Evolutionary conservation across 2,797 vertebrate genomes (phyloP).

Genomic region (Spea hammondii): DNA sequence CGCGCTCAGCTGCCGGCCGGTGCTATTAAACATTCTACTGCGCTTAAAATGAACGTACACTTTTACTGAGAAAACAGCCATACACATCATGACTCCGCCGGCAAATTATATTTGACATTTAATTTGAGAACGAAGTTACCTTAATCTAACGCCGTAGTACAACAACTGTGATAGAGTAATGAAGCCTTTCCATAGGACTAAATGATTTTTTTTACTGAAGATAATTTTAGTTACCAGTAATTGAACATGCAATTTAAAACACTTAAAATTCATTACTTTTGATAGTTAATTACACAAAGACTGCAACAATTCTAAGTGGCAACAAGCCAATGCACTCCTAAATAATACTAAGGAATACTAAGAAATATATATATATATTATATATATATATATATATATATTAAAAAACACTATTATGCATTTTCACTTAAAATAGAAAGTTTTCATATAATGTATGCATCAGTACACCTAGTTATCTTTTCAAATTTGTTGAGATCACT

Average conservation of each 20-base stretch:
- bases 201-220: slow-evolving; percentile 56
- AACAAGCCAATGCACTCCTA: slow-evolving; percentile 58
- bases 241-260: slow-evolving; percentile 65
- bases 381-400: too few relatives aligned
- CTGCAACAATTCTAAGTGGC: slow-evolving; percentile 55
- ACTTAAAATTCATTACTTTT: slow-evolving; percentile 62
- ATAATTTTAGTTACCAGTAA: slow-evolving; percentile 65
- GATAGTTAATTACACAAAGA: slow-evolving; percentile 66
- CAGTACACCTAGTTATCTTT: too few relatives aligned
- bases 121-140: slow-evolving; percentile 68
- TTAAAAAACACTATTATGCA: too few relatives aligned
- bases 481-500: too few relatives aligned
- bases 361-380: too few relatives aligned
- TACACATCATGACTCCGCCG: slow-evolving; percentile 57
- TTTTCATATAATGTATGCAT: too few relatives aligned
- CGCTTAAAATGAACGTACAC: neutral
- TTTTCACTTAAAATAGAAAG: too few relatives aligned
- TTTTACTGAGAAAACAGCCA: slow-evolving; percentile 47
- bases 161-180: slow-evolving; percentile 59
- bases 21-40: neutral
- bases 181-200: slow-evolving; percentile 61
- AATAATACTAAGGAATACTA: too few relatives aligned
- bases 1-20: neutral
- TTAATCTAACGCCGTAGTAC: slow-evolving; percentile 61
- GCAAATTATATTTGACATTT: slow-evolving; percentile 68